These are phyloP conservation scores for Variabilichromis moorii DNA, from an alignment of 2,113 vertebrate genomes.

Conservation along the genomic window DNA sequence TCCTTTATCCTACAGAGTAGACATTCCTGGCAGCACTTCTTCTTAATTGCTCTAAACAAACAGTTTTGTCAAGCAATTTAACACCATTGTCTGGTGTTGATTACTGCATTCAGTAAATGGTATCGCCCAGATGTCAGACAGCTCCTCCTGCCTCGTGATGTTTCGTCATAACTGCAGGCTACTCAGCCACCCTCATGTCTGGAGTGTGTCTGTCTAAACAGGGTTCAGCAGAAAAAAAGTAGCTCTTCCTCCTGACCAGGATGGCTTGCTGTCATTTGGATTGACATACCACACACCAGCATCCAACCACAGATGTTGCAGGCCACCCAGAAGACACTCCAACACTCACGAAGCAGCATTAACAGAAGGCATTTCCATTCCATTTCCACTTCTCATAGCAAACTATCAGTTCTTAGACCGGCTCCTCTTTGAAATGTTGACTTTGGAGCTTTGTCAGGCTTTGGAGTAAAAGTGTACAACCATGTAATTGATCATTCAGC, in stretches of 20 bases:
- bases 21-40: background rate
- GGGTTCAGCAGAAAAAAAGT: background rate
- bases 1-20: background rate
- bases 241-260: conserved; percentile 10
- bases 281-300: conserved; percentile 14
- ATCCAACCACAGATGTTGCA: conserved; percentile 22
- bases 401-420: background rate
- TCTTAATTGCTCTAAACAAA: conserved; percentile 24
- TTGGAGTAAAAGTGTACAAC: background rate
- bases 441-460: background rate
- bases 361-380: conserved; percentile 10
- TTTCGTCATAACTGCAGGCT: background rate
- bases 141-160: background rate
- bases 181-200: conserved; percentile 24
- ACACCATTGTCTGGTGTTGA: conserved; percentile 29
- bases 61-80: background rate
- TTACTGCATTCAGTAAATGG: conserved; percentile 18
- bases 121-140: conserved; percentile 33
- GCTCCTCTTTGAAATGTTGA: conserved; percentile 9
- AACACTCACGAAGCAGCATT: background rate
- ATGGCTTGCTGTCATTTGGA: conserved; percentile 14
- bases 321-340: conserved; percentile 56
- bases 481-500: background rate
- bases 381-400: background rate
- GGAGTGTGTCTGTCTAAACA: conserved; percentile 10